Evolutionary conservation across 2,113 vertebrate genomes (phyloP).

Genomic region (Myocastor coypus): DNA sequence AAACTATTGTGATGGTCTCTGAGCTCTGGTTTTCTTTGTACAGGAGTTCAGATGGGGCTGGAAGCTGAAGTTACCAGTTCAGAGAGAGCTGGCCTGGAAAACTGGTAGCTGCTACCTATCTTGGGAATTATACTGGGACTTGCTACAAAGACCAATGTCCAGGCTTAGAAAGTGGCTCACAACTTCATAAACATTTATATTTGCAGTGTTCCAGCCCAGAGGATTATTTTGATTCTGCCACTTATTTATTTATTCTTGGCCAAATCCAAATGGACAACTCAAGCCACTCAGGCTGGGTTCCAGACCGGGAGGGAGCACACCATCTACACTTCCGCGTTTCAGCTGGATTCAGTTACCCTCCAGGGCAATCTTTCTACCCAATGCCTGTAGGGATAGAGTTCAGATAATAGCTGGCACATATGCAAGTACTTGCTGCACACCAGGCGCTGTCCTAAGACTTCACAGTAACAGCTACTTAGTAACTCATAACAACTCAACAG

Average conservation of each 20-base stretch:
- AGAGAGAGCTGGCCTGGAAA: not conserved
- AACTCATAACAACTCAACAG: not conserved
- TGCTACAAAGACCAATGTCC: constrained; percentile 1
- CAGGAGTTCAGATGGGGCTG: not conserved
- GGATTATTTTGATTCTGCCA: not conserved
- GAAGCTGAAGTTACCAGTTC: not conserved
- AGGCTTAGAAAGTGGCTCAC: not conserved
- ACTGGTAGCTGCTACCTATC: not conserved
- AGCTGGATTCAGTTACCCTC: not conserved
- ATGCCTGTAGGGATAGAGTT: not conserved
- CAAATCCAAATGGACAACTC: not conserved
- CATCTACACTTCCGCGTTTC: not conserved
- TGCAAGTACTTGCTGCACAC: not conserved
- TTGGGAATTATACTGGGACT: not conserved
- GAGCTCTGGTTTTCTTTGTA: not conserved
- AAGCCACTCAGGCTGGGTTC: not conserved
- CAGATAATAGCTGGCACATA: not conserved
- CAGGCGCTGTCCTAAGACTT: not conserved
- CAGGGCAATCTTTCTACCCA: not conserved
- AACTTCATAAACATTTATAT: not conserved
- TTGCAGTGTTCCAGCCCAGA: not conserved
- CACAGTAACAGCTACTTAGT: not conserved
- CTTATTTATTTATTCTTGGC: not conserved
- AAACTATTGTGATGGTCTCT: not conserved
- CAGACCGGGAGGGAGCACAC: not conserved